Base-by-base conservation (phyloP, 2,888 invertebrate species). In the Pocota personata region DNA sequence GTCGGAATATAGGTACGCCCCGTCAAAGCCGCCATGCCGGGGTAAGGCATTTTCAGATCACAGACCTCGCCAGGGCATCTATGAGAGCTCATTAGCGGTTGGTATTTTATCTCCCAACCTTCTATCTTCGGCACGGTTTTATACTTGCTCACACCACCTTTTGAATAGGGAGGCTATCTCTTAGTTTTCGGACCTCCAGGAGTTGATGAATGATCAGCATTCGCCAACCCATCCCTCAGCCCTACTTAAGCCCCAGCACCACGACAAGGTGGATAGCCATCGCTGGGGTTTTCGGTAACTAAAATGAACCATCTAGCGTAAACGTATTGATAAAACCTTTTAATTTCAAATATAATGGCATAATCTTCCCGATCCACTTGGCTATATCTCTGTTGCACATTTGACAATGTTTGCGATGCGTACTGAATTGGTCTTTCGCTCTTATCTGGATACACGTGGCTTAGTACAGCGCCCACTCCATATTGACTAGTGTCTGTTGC, bases 291-390 rank as follows among this genome's bases (percentile, higher is more conserved):
- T 50, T 88, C 87, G 2, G 92, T 92, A 6, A 89, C 48, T 12
- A 93, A 87, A 0, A 88, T 90, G 84, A 93, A 93, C 2, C 88
- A 84, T 3, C 90, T 80, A 3, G 91, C 93, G 83, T 89, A 91
- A 3, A 93, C 30, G 84, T 91, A 93, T 7, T 90, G 88, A 72
- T 91, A 90, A 84, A 93, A 93, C 82, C 89, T 89, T 40, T 88
- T 88, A 0, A 92, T 88, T 2, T 90, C 91, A 72, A 89, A 92
- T 16, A 91, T 83, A 8, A 92, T 88, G 4, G 89, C 89, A 8
- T 91, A 79, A 0, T 90, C 92, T 88, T 90, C 89, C 8, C 37
- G 57, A 55, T 87, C 87, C 4, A 84, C 46, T 66, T 88, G 87
- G 6, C 75, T 83, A 30, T 88, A 88, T 0, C 72, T 48, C 37